These are phyloP conservation scores for Lichenostomus cassidix DNA, from an alignment of 2,113 vertebrate genomes.

Conservation along the genomic window DNA sequence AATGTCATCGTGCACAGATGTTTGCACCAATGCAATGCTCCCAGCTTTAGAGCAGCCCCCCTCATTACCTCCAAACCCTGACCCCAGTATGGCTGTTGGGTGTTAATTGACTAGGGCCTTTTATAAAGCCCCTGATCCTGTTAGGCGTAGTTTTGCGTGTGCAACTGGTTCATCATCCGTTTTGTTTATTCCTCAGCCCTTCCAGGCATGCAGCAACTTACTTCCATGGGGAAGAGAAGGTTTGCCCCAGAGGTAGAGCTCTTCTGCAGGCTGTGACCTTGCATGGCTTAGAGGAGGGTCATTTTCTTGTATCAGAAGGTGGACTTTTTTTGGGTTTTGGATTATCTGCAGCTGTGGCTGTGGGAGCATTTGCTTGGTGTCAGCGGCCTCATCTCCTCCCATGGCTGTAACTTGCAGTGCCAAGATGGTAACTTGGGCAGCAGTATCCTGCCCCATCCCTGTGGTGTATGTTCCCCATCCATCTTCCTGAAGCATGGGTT, in stretches of 20 bases:
- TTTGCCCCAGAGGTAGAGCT: background rate
- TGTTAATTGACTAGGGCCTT: background rate
- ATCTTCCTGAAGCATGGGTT: background rate
- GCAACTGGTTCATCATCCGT: fast-evolving
- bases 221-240: background rate
- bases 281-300: background rate
- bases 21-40: background rate
- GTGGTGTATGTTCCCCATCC: fast-evolving
- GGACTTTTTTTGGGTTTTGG: background rate
- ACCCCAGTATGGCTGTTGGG: fast-evolving
- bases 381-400: background rate
- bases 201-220: background rate
- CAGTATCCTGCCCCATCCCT: background rate
- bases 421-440: background rate
- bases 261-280: background rate
- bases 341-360: background rate
- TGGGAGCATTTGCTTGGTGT: background rate
- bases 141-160: fast-evolving
- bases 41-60: background rate
- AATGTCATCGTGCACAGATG: background rate
- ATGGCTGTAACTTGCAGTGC: background rate
- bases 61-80: fast-evolving
- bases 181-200: background rate
- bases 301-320: background rate
- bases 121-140: background rate